Evolutionary conservation across 2,888 invertebrate genomes (phyloP).

Genomic region (Drosophila cyrtoloma): DNA sequence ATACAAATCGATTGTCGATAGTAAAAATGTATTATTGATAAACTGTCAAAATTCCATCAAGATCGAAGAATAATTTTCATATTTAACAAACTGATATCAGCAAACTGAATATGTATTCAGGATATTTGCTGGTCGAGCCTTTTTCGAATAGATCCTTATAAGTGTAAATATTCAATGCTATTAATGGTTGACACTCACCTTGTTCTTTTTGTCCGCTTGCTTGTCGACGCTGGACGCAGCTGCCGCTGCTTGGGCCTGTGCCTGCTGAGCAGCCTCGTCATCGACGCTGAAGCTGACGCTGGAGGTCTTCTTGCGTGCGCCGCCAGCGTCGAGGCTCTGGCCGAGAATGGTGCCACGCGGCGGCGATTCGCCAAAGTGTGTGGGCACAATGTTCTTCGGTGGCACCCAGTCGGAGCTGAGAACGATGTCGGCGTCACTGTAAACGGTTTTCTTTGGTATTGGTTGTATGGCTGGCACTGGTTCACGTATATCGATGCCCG

Average conservation of each 20-base stretch:
- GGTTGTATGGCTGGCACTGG: conserved; percentile 89
- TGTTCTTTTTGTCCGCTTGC: conserved; percentile 89
- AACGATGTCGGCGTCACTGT: conserved; percentile 95
- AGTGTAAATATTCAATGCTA: not conserved
- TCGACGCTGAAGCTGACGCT: conserved; percentile 91
- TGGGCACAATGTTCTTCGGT: conserved; percentile 92
- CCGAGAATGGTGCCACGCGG: conserved; percentile 81
- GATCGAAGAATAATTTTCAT: not conserved
- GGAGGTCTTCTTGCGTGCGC: conserved; percentile 89
- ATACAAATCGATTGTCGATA: not conserved
- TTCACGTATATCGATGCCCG: conserved; percentile 95
- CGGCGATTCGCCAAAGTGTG: conserved; percentile 88
- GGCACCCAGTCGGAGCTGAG: conserved; percentile 95
- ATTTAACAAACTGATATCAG: not conserved
- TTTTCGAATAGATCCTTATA: not conserved
- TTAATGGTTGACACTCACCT: conserved; percentile 85
- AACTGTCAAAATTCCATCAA: not conserved
- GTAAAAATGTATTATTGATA: not conserved
- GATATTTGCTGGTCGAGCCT: not conserved
- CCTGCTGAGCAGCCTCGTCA: conserved; percentile 82
- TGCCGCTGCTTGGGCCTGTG: conserved; percentile 59
- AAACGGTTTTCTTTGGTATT: conserved; percentile 87
- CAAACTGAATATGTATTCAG: not conserved
- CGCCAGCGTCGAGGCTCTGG: conserved; percentile 85
- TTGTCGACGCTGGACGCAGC: conserved; percentile 69